phyloP scores from a whole-genome alignment of 2,888 invertebrate species.

The Eilema griseolum region DNA sequence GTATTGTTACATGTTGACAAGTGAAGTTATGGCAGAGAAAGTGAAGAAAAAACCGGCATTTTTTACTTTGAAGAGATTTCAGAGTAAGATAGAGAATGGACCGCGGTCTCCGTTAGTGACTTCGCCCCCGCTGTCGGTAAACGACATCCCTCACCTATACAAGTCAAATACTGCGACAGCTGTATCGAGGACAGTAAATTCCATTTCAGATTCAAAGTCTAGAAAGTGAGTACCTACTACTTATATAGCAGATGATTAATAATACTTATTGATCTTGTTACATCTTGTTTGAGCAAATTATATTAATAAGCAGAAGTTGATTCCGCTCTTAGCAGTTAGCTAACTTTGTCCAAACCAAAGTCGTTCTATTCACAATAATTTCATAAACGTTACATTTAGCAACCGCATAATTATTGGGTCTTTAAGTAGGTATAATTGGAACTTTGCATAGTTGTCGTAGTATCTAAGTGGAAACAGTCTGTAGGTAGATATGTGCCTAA shows the following conservation, averaged over 20 bases:
- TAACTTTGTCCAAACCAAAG: conserved; percentile 8
- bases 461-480: too few relatives aligned
- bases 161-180: conserved; percentile 45
- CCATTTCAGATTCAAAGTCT: conserved; percentile 61
- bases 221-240: conserved; percentile 69
- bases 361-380: background rate
- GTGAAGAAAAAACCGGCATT: conserved; percentile 73
- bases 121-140: conserved; percentile 32
- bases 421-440: background rate
- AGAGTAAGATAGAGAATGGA: conserved; percentile 58
- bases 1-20: conserved; percentile 39
- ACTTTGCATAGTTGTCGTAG: too few relatives aligned
- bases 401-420: background rate
- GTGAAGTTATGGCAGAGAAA: conserved; percentile 73
- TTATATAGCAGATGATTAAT: conserved; percentile 38
- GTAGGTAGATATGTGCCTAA: too few relatives aligned
- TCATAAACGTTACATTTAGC: background rate
- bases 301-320: conserved; percentile 30
- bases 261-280: conserved; percentile 47
- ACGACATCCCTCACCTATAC: conserved; percentile 43
- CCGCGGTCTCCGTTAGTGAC: conserved; percentile 21
- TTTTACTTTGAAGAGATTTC: conserved; percentile 74
- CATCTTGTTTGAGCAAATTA: conserved; percentile 25
- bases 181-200: conserved; percentile 47
- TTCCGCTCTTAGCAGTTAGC: conserved; percentile 28